These are phyloP conservation scores for Centruroides sculpturatus DNA, from an alignment of 1,140 invertebrate species.

Conservation along the genomic window DNA sequence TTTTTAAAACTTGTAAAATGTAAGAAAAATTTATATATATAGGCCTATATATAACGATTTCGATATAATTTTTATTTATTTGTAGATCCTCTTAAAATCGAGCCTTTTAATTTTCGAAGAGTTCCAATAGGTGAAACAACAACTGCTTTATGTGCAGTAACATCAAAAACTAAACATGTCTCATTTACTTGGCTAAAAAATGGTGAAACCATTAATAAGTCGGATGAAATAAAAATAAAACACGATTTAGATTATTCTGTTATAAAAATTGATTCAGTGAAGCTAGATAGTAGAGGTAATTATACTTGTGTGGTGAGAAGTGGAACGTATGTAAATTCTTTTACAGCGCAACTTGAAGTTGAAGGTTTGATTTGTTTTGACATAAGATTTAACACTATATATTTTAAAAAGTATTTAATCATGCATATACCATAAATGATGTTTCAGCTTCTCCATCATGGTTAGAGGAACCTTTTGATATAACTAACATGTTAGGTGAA, in stretches of 20 bases:
- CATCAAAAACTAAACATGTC: too few relatives aligned
- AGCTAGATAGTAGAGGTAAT: conserved; percentile 5
- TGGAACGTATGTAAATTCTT: neutral
- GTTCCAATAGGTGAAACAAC: too few relatives aligned
- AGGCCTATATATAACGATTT: too few relatives aligned
- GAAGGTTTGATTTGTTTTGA: neutral
- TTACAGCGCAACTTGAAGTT: conserved; percentile 2
- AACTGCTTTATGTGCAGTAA: too few relatives aligned
- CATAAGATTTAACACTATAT: too few relatives aligned
- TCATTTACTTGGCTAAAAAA: conserved; percentile 6
- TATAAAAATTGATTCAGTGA: conserved; percentile 5
- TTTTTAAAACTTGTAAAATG: too few relatives aligned
- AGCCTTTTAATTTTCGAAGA: too few relatives aligned
- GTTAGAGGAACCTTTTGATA: conserved; percentile 4
- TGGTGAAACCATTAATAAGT: neutral
- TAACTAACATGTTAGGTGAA: neutral
- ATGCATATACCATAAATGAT: too few relatives aligned
- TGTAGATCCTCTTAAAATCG: too few relatives aligned
- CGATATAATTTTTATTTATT: too few relatives aligned
- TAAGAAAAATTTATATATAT: too few relatives aligned
- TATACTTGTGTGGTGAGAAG: conserved; percentile 9
- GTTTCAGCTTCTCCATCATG: conserved; percentile 10
- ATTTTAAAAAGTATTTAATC: too few relatives aligned
- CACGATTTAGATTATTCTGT: conserved; percentile 6
- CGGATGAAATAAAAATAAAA: neutral